Conservation (phyloP, 2,113 vertebrate genomes). For the Erythrocebus patas region DNA sequence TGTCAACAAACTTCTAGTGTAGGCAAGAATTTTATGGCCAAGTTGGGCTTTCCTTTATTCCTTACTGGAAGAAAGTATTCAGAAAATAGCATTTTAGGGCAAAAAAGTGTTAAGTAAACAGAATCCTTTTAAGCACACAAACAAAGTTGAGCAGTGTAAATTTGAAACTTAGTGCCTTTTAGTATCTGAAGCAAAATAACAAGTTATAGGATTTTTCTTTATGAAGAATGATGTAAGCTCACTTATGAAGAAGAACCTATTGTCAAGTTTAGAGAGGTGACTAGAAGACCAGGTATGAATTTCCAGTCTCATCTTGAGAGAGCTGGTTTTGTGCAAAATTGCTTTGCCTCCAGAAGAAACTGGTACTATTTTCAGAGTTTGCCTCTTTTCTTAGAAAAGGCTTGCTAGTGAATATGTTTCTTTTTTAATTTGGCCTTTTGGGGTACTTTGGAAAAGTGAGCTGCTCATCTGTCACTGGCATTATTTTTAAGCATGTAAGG, state of each 20-base stretch:
- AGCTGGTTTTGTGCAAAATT: constrained; percentile 74
- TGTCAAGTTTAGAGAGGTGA: constrained; percentile 58
- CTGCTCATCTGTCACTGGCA: constrained; percentile 54
- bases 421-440: constrained; percentile 34
- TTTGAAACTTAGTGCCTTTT: constrained; percentile 67
- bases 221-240: constrained; percentile 71
- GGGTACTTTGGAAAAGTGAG: constrained; percentile 72
- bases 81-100: constrained; percentile 74
- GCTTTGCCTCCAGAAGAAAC: constrained; percentile 70
- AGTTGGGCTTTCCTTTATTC: constrained; percentile 28
- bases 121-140: constrained; percentile 57
- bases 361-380: constrained; percentile 53
- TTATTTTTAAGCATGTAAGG: constrained; percentile 63
- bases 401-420: constrained; percentile 48
- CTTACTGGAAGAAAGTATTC: constrained; percentile 61
- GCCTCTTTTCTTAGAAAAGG: constrained; percentile 70
- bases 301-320: constrained; percentile 72
- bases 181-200: constrained; percentile 70
- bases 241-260: constrained; percentile 63
- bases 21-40: not conserved
- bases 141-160: constrained; percentile 64
- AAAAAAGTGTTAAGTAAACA: constrained; percentile 58
- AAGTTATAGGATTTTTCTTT: constrained; percentile 72
- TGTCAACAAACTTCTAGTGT: constrained; percentile 32
- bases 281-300: constrained; percentile 49